A percentile compares a stretch with the other conserved stretches of the same genome.
Evolutionary conservation across 2,888 invertebrate genomes (phyloP).

Genomic region (Amblyjoppa fuscipennis): DNA sequence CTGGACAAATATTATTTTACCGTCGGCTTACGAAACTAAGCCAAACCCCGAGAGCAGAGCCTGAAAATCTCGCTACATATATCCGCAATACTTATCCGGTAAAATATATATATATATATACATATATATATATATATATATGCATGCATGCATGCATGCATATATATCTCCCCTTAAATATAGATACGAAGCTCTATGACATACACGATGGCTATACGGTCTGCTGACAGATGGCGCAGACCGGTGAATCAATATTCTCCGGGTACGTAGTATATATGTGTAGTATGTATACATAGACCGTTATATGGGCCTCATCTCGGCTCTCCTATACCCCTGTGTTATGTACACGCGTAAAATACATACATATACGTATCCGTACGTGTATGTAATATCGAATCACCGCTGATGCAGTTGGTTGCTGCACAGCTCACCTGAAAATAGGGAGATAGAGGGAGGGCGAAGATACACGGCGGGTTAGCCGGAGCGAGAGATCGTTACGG

Average conservation of each 20-base stretch:
- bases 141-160: background rate
- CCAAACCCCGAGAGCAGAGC: constrained; percentile 54
- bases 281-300: constrained; percentile 58
- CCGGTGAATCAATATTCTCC: constrained; percentile 78
- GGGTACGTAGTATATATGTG: constrained; percentile 23
- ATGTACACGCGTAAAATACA: constrained; percentile 33
- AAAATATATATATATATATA: background rate
- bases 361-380: constrained; percentile 31
- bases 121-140: background rate
- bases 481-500: background rate
- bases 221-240: constrained; percentile 79
- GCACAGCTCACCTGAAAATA: constrained; percentile 58
- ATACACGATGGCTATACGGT: constrained; percentile 64
- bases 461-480: background rate
- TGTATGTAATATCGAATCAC: constrained; percentile 70
- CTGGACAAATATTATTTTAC: constrained; percentile 77
- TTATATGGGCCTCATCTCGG: constrained; percentile 45
- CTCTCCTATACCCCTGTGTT: constrained; percentile 48
- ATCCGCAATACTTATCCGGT: constrained; percentile 1
- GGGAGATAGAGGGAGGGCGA: constrained; percentile 2
- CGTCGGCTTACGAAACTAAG: constrained; percentile 75
- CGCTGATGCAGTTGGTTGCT: constrained; percentile 61
- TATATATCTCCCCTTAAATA: background rate
- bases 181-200: constrained; percentile 63
- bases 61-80: constrained; percentile 20